A percentile compares a stretch with the other conserved stretches of the same genome.
These are phyloP conservation scores for Blera fallax DNA, from an alignment of 2,888 invertebrate species.

Conservation along the genomic window DNA sequence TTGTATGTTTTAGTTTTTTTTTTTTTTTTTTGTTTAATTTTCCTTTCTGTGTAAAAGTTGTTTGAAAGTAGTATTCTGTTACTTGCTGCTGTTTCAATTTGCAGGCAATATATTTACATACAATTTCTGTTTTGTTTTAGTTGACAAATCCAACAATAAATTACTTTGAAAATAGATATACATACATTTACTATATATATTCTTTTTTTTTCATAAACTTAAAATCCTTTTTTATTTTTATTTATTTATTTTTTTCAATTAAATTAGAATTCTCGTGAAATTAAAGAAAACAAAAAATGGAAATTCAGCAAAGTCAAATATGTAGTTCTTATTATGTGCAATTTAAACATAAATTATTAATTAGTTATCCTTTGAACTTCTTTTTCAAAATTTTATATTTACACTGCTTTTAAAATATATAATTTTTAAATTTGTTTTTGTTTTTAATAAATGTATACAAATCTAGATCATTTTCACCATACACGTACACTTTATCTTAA, in stretches of 20 bases:
- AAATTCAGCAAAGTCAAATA: constrained; percentile 6
- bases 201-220: not conserved
- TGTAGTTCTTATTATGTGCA: constrained; percentile 17
- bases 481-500: constrained; percentile 23
- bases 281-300: not conserved
- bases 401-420: constrained; percentile 7
- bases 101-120: not conserved
- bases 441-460: constrained; percentile 60
- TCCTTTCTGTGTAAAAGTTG: not conserved
- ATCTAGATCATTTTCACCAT: constrained; percentile 57
- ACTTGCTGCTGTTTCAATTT: not conserved
- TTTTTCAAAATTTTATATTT: constrained; percentile 31
- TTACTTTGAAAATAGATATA: not conserved
- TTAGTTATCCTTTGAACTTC: not conserved
- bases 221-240: not conserved
- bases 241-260: not conserved
- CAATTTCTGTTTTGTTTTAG: not conserved
- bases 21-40: not conserved
- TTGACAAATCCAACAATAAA: not conserved
- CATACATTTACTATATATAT: too few relatives aligned
- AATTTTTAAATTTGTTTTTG: constrained; percentile 4
- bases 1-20: not conserved
- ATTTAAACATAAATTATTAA: constrained; percentile 5
- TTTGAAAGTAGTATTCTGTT: not conserved
- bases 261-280: not conserved